These are phyloP conservation scores for Euleptes europaea DNA, from an alignment of 2,113 vertebrate genomes.

Conservation along the genomic window DNA sequence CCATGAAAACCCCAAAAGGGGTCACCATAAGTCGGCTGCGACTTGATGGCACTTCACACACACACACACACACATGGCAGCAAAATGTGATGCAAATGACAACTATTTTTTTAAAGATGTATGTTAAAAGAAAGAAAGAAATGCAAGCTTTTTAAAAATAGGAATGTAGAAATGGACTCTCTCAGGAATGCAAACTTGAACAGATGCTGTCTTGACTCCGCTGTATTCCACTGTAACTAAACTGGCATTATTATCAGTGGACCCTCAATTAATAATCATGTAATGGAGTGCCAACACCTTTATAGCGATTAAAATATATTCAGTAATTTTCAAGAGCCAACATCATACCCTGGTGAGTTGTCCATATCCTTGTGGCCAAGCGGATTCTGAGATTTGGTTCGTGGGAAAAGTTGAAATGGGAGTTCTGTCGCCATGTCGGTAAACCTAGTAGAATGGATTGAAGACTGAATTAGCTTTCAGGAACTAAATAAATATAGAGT, in stretches of 20 bases:
- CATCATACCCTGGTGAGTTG: slow-evolving; percentile 85
- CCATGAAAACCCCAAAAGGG: no score
- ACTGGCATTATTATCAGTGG: neutral
- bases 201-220: neutral
- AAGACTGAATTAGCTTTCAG: neutral
- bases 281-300: neutral
- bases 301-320: neutral
- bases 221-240: neutral
- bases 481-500: neutral
- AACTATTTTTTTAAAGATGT: no score
- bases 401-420: slow-evolving; percentile 84
- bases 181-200: neutral
- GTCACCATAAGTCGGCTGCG: no score
- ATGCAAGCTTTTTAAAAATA: no score
- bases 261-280: neutral
- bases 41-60: no score
- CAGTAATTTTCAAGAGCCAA: neutral
- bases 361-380: slow-evolving; percentile 88
- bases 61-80: no score
- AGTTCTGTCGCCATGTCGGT: slow-evolving; percentile 87
- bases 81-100: no score
- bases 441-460: slow-evolving; percentile 73
- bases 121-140: no score
- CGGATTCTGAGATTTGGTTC: slow-evolving; percentile 80
- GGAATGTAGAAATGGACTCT: neutral